Base-by-base conservation (phyloP, 2,888 invertebrate genomes). In the Anorthoa munda region DNA sequence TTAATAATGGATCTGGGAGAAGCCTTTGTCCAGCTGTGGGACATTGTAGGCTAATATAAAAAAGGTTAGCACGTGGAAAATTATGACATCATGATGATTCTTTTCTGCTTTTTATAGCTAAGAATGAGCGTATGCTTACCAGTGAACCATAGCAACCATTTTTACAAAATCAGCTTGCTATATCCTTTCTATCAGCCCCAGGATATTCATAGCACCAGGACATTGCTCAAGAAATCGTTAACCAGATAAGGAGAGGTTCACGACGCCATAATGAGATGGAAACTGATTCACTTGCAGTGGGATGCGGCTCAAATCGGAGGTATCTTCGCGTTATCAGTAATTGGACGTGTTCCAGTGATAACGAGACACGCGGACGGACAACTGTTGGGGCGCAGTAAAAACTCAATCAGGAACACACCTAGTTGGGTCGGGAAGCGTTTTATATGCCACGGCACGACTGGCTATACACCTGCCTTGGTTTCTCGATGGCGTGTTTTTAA, bases 371-470 rank as follows among this genome's bases (percentile, higher is more conserved):
- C 66, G 58, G 64, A 67, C 64, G 59, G 72, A 83, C 79, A 77
- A 79, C 77, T 80, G 82, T 77, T 61, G 75, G 74, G 77, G 63
- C 66, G 84, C 75, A 80, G 83, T 87, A 87, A 87, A 87, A 87
- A 83, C 85, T 85, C 83, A 87, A 87, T 87, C 83, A 84, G 77
- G 53, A 74, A 79, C 82, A 71, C 79, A 75, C 82, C 82, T 80
- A 79, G 72, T 61, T 64, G 15, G 45, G 61, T 70, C 50, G 55
- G n/a, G 65, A 64, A 46, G 21, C 3, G 2, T 81, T 83, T 86
- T 82, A 77, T 12, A 63, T 11, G 17, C 1, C 3, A 78, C 86
- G 85, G 80, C 18, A 83, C 86, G 77, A 83, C 66, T 55, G 2
- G 13, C 4, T 12, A 2, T 23, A 5, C 55, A 4, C 5, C 15